Conservation (phyloP, 2,888 invertebrate species). For the Galeruca laticollis region DNA sequence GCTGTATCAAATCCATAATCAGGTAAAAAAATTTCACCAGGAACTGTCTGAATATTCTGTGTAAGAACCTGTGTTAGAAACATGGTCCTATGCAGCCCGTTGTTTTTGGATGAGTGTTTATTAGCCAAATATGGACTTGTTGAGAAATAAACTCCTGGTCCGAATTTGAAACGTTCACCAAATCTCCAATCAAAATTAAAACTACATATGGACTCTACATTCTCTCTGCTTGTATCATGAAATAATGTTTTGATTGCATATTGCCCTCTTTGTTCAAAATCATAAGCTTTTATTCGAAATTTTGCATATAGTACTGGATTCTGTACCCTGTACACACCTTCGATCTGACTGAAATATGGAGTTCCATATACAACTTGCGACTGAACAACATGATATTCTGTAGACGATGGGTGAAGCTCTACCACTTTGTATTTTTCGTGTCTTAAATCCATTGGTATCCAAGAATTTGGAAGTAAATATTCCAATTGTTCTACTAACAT, state of each 20-base stretch:
- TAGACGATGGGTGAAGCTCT: constrained; percentile 25
- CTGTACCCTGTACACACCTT: constrained; percentile 52
- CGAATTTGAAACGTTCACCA: constrained; percentile 55
- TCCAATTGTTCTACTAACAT: constrained; percentile 45
- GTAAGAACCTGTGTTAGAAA: constrained; percentile 59
- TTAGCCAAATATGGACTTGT: constrained; percentile 53
- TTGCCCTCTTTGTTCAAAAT: constrained; percentile 50
- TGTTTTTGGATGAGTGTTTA: constrained; percentile 50
- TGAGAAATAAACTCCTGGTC: constrained; percentile 60
- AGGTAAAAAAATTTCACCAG: constrained; percentile 51
- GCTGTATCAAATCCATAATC: constrained; percentile 57
- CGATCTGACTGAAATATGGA: constrained; percentile 30
- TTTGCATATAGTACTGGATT: constrained; percentile 55
- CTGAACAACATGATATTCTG: constrained; percentile 38
- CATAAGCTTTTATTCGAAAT: constrained; percentile 52
- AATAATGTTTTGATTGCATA: constrained; percentile 45
- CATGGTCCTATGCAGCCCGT: constrained; percentile 55
- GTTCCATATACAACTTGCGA: constrained; percentile 19
- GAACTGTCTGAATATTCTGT: constrained; percentile 46
- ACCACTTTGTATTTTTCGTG: constrained; percentile 40
- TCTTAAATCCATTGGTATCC: constrained; percentile 45
- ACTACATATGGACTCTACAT: constrained; percentile 54
- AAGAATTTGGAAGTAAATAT: constrained; percentile 38
- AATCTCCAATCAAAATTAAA: constrained; percentile 59
- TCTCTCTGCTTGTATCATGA: constrained; percentile 55